phyloP scores from a whole-genome alignment of 2,888 invertebrate genomes.

The Pterostichus niger region DNA sequence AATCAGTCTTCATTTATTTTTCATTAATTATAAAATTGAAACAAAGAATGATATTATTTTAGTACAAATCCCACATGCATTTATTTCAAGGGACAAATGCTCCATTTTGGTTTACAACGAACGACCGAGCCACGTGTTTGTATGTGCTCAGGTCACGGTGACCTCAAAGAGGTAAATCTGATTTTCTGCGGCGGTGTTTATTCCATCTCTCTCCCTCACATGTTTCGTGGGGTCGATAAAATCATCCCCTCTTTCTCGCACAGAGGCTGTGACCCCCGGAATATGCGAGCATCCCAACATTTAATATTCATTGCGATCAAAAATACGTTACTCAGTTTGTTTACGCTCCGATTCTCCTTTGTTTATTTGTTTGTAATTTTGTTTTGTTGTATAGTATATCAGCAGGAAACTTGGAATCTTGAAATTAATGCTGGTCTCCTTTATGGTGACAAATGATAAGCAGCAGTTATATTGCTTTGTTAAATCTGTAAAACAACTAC shows the following conservation, averaged over 20 bases:
- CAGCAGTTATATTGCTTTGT: conserved; percentile 6
- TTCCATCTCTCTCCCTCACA: background rate
- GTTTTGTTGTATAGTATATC: background rate
- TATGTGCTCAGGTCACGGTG: conserved; percentile 17
- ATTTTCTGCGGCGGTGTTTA: conserved; percentile 13
- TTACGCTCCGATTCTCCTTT: background rate
- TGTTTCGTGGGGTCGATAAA: background rate
- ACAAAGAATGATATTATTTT: too few species aligned
- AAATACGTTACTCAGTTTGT: conserved; percentile 25
- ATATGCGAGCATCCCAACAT: background rate
- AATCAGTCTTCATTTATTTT: too few species aligned
- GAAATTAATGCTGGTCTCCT: background rate
- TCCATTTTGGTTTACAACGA: background rate
- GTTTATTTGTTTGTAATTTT: conserved; percentile 14
- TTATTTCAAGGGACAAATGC: too few species aligned
- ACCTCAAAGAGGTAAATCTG: conserved; percentile 20
- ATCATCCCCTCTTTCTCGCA: background rate
- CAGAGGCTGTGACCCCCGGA: conserved; percentile 1
- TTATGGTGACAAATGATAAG: background rate
- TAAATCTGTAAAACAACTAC: conserved; percentile 8
- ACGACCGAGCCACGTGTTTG: background rate
- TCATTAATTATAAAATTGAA: too few species aligned
- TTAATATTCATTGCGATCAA: conserved; percentile 25
- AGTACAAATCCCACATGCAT: too few species aligned
- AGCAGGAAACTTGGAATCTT: conserved; percentile 3